Base-by-base conservation (phyloP, 2,888 invertebrate genomes). In the Brenthis ino region DNA sequence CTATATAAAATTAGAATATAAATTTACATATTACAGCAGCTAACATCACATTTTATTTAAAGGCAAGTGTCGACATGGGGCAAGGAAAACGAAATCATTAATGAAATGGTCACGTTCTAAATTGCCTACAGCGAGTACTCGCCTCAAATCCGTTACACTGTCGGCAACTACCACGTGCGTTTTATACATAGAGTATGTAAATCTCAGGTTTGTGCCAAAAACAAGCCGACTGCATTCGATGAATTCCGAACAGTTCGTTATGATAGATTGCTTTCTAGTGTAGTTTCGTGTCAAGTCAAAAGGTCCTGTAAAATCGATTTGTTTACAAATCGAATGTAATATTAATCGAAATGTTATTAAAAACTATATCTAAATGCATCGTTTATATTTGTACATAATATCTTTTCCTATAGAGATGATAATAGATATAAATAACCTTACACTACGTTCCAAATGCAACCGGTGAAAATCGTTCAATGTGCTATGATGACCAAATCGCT, bases 161-260 rank as follows among this genome's bases (percentile, higher is more conserved):
- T 53, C 55, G 12, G 54, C 57, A 57, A 78, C 76, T 79, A 77
- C 84, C 87, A 87, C 87, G 85, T 85, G 87, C 84, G 77, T 75
- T 72, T 80, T 80, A 80, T 82, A 78, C 80, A 81, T 80, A 80
- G 84, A 85, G 86, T 87, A 91, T 87, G 87, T 80, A 85, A 89
- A 89, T 89, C 76, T 80, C 69, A 67, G 77, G 78, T 76, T 82
- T 82, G 82, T 82, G 85, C 84, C 85, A 85, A 88, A 85, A 85
- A 80, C 84, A 76, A 76, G 75, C 71, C 71, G 76, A 77, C 80
- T 81, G 81, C 84, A 80, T 79, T 78, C 73, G 73, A 72, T 79
- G 79, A 80, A 86, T 84, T 81, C 81, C 78, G 74, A 81, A 79
- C 78, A 77, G 73, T 75, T 77, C 79, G 78, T 78, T 84, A 81